A percentile compares a stretch with the other conserved stretches of the same genome.
phyloP scores from a whole-genome alignment of 2,888 invertebrate species.

The Adela reaumurella region DNA sequence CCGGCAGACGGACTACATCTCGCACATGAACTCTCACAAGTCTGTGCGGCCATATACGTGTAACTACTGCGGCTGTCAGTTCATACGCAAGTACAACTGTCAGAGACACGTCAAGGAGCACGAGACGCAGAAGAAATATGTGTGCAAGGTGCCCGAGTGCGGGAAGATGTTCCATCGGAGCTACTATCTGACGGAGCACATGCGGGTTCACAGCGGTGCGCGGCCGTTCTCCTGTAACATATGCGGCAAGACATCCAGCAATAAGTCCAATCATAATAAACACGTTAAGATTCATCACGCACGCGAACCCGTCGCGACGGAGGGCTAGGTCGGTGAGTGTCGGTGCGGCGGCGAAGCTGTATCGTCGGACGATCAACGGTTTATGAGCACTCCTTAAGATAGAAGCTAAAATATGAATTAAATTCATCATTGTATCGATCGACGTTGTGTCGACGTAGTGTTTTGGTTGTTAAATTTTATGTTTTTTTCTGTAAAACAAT shows the following conservation, averaged over 20 bases:
- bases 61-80: conserved; percentile 86
- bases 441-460: no score
- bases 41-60: conserved; percentile 83
- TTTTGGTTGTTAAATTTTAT: no score
- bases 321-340: conserved; percentile 68
- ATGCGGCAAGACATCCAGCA: conserved; percentile 85
- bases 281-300: conserved; percentile 88
- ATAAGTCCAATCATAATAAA: conserved; percentile 88
- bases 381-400: no score
- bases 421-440: no score
- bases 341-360: no score
- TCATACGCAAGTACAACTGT: conserved; percentile 85
- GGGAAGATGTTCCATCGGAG: conserved; percentile 82
- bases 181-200: conserved; percentile 84
- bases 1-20: conserved; percentile 72
- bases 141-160: conserved; percentile 69
- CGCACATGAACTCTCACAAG: conserved; percentile 84
- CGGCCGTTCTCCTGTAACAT: conserved; percentile 82
- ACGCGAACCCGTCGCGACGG: conserved; percentile 80
- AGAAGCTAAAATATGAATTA: no score
- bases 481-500: no score
- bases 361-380: no score
- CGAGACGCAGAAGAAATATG: conserved; percentile 73
- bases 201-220: conserved; percentile 79
- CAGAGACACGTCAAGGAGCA: conserved; percentile 80